Base-by-base conservation (phyloP, 2,888 invertebrate species). In the Drosophila formosana region DNA sequence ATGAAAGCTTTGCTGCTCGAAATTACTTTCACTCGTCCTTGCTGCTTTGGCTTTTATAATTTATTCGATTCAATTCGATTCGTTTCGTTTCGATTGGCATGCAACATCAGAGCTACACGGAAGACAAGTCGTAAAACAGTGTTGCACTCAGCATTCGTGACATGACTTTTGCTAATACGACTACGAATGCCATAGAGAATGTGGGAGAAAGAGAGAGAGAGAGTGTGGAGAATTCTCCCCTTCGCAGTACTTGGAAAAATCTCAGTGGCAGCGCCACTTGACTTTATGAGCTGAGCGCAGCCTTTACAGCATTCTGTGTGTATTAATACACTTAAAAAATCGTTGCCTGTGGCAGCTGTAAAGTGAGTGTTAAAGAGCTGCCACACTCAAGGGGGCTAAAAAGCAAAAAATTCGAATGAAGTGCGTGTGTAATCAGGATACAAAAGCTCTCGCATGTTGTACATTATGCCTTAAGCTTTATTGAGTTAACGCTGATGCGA, bases 321-420 rank as follows among this genome's bases (percentile, higher is more conserved):
- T 62, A 53, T 71, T 67, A 84, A 84, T 73, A 75, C 76, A 82
- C 83, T 82, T 80, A 60, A 76, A 72, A 72, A 58, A 55, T 71
- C 49, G 58, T 64, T 65, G 79, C 69, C 65, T n/a, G 8, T 18
- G 61, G 67, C 66, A 53, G 46, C 32, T 63, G 64, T 13, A 53
- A 69, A 78, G 69, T 66, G 72, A 52, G 82, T 82, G 85, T 75
- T 84, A 78, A 82, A 72, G 78, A 78, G 80, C 82, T 82, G 76
- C 46, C 65, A 76, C 61, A 50, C 62, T 11, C 47, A 13, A 26
- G 18, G 43, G 34, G 9, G 39, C 39, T 39, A 39, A 34, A n/a
- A 23, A 6, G 23, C 8, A 1, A 28, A n/a, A 18, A 28, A 23
- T 26, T 11, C 11, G 5, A 18, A n/a, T 11, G 6, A 18, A n/a